Conservation (phyloP, 2,797 vertebrate species). For the Eulemur albifrons region DNA sequence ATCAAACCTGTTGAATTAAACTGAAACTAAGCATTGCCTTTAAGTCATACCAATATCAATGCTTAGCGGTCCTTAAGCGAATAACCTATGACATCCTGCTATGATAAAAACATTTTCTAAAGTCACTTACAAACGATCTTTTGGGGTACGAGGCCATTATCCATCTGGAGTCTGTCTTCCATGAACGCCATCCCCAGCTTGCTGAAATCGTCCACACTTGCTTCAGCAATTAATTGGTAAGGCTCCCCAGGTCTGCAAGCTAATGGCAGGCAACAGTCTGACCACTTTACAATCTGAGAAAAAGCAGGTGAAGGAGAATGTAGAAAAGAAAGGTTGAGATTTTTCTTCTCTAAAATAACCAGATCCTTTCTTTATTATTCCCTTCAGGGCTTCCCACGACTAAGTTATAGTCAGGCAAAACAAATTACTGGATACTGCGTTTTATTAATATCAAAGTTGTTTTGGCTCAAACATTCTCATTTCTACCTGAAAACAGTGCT, state of each 20-base stretch:
- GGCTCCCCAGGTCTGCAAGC: slow-evolving; percentile 90
- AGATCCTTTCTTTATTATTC: neutral
- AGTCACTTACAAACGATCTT: slow-evolving; percentile 93
- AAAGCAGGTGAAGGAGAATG: neutral
- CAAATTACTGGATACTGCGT: neutral
- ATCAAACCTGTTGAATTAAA: neutral
- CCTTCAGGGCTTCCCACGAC: neutral
- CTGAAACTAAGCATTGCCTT: neutral
- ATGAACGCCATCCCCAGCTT: slow-evolving; percentile 94
- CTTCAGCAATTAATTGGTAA: slow-evolving; percentile 90
- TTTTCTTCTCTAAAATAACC: neutral
- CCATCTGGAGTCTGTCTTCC: slow-evolving; percentile 94
- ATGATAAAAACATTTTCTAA: neutral
- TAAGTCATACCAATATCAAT: neutral
- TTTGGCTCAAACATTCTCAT: neutral
- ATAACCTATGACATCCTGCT: accelerated
- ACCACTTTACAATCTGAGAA: slow-evolving; percentile 91
- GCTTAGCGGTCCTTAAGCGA: accelerated
- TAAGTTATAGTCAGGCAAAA: neutral
- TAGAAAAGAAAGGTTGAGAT: neutral
- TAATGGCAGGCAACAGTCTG: slow-evolving; percentile 92
- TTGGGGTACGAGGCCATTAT: slow-evolving; percentile 91
- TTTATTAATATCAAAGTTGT: neutral
- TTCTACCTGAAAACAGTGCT: neutral
- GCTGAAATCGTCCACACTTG: slow-evolving; percentile 94